These are phyloP conservation scores for Hyla sarda DNA, from an alignment of 2,113 vertebrate species.

Conservation along the genomic window DNA sequence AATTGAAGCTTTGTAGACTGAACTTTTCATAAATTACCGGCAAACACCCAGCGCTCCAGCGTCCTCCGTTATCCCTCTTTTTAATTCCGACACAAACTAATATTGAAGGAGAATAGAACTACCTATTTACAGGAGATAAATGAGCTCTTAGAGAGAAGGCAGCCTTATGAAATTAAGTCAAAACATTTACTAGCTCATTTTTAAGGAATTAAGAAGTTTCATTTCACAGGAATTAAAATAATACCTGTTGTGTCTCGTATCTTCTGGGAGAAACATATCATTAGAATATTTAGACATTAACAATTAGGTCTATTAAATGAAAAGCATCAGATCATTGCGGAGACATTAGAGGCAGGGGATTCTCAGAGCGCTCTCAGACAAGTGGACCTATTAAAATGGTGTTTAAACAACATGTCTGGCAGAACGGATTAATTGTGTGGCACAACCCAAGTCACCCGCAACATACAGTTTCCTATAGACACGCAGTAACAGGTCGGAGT, in stretches of 20 bases:
- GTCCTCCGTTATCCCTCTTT: background rate
- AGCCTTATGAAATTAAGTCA: slow-evolving; percentile 3
- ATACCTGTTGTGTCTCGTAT: slow-evolving; percentile 21
- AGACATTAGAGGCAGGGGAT: background rate
- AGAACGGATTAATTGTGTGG: slow-evolving; percentile 31
- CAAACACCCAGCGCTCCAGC: background rate
- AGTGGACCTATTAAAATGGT: slow-evolving; percentile 30
- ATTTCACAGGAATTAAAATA: slow-evolving; percentile 39
- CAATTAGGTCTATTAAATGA: slow-evolving; percentile 29
- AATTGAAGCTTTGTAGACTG: background rate
- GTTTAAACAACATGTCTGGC: slow-evolving; percentile 35
- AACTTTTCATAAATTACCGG: background rate
- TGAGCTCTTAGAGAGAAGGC: slow-evolving; percentile 15
- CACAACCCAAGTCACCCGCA: slow-evolving; percentile 13
- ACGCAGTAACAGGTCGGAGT: slow-evolving; percentile 28
- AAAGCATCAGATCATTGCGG: background rate
- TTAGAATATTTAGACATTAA: slow-evolving; percentile 35
- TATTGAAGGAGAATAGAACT: background rate
- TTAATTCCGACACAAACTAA: slow-evolving; percentile 2
- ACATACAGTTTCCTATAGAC: slow-evolving; percentile 29
- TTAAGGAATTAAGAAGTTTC: slow-evolving; percentile 22
- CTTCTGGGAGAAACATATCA: background rate
- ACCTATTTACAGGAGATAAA: slow-evolving; percentile 7
- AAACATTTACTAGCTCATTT: slow-evolving; percentile 19
- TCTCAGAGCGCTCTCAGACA: slow-evolving; percentile 12